Evolutionary conservation across 2,888 invertebrate genomes (phyloP).

Genomic region (Stenoptilia bipunctidactyla): DNA sequence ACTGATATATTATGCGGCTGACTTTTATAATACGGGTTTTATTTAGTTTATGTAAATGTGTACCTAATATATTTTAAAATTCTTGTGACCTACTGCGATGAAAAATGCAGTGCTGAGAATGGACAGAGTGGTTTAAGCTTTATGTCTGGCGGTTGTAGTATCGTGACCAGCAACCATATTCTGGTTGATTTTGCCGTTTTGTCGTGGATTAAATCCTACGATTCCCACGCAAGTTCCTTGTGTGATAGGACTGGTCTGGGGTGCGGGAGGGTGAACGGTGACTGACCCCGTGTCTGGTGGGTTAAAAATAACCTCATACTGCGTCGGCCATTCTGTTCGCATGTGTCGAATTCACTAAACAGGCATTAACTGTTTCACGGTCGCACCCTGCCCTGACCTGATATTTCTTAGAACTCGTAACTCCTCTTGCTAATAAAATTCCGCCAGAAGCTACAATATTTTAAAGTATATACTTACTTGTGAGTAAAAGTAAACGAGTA

Average conservation of each 20-base stretch:
- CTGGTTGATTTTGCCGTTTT: conserved; percentile 23
- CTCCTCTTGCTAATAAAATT: too few species aligned
- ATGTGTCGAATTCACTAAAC: conserved; percentile 70
- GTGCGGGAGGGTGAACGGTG: conserved; percentile 57
- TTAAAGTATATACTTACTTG: too few species aligned
- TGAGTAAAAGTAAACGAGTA: too few species aligned
- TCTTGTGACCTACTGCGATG: too few species aligned
- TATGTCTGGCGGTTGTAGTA: conserved; percentile 1
- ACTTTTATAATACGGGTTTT: too few species aligned
- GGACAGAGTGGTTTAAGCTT: too few species aligned
- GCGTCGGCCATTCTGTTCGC: conserved; percentile 64
- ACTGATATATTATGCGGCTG: too few species aligned
- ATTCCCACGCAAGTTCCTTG: conserved; percentile 66
- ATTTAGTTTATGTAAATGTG: too few species aligned
- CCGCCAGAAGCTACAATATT: too few species aligned
- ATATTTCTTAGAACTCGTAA: conserved; percentile 36
- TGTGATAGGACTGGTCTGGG: conserved; percentile 62
- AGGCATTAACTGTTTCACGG: conserved; percentile 67
- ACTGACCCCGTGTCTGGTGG: conserved; percentile 64
- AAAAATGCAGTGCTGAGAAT: too few species aligned
- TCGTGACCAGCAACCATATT: conserved; percentile 18
- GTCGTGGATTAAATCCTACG: conserved; percentile 34
- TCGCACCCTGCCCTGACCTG: conserved; percentile 65
- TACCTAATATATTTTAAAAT: too few species aligned
- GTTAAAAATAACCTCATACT: conserved; percentile 66